These are phyloP conservation scores for Parascotia fuliginaria DNA, from an alignment of 2,888 invertebrate species.

Conservation along the genomic window DNA sequence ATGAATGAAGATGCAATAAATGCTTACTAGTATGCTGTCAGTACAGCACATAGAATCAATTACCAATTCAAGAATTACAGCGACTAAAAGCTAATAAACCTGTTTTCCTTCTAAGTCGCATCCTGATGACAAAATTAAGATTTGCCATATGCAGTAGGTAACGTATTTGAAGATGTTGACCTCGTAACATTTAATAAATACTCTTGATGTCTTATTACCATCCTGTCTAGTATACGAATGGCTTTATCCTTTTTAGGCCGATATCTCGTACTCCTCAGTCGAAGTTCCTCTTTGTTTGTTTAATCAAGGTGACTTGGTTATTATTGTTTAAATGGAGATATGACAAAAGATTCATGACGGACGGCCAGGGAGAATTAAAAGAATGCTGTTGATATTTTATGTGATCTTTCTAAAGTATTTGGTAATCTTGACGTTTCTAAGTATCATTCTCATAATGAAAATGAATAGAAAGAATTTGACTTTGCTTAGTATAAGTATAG, in stretches of 20 bases:
- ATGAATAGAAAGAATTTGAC: too few species aligned
- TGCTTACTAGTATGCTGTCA: background rate
- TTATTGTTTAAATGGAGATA: too few species aligned
- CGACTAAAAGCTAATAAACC: background rate
- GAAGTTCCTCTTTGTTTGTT: too few species aligned
- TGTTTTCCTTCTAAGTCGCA: background rate
- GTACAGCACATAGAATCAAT: background rate
- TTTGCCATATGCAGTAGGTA: background rate
- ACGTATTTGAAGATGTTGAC: background rate
- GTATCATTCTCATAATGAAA: too few species aligned
- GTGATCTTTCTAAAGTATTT: too few species aligned
- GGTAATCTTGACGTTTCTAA: too few species aligned
- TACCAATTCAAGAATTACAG: background rate
- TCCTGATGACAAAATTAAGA: background rate
- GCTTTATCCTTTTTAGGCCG: conserved; percentile 1
- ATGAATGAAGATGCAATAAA: background rate
- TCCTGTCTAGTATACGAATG: conserved; percentile 8
- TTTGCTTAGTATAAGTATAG: too few species aligned
- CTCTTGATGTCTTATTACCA: background rate
- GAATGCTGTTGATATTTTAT: too few species aligned
- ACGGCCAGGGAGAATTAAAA: too few species aligned
- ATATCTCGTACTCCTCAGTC: conserved; percentile 6
- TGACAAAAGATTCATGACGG: too few species aligned
- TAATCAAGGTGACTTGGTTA: too few species aligned
- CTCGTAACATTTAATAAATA: conserved; percentile 14